A percentile compares a stretch with the other conserved stretches of the same genome.
phyloP scores from a whole-genome alignment of 2,888 invertebrate genomes.

The Eupithecia pulchellata region DNA sequence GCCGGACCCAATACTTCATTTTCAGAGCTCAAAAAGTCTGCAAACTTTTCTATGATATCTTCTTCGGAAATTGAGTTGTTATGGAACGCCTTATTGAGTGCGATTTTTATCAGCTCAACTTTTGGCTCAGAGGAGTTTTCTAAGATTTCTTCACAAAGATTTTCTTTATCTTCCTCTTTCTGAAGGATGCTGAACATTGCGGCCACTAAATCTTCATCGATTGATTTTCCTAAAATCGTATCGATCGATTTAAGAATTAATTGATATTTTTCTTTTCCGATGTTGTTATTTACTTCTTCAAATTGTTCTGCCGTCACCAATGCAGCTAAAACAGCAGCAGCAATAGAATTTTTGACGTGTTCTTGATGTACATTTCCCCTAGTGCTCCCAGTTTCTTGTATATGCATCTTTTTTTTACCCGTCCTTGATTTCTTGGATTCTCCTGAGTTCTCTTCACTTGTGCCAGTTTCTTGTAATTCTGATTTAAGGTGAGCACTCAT shows the following conservation, averaged over 20 bases:
- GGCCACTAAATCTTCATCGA: constrained; percentile 77
- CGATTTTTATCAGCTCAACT: constrained; percentile 86
- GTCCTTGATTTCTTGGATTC: constrained; percentile 65
- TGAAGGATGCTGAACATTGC: constrained; percentile 81
- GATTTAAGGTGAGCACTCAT: constrained; percentile 81
- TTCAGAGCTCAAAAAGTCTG: constrained; percentile 87
- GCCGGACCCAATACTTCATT: constrained; percentile 86
- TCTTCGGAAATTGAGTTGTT: constrained; percentile 82
- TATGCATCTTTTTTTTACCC: constrained; percentile 64
- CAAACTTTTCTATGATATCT: constrained; percentile 87
- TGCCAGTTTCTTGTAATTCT: constrained; percentile 67
- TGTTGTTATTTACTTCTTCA: constrained; percentile 80
- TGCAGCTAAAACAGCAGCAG: constrained; percentile 81
- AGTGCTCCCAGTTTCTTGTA: constrained; percentile 53
- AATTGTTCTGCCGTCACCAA: constrained; percentile 82
- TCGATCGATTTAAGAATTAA: constrained; percentile 82
- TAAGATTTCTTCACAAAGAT: constrained; percentile 78
- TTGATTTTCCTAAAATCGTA: constrained; percentile 78
- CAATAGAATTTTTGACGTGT: constrained; percentile 83
- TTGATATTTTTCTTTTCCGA: constrained; percentile 80
- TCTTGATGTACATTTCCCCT: constrained; percentile 72
- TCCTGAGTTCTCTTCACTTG: constrained; percentile 54
- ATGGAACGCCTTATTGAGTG: constrained; percentile 74
- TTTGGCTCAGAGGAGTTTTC: constrained; percentile 85
- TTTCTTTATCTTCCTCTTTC: constrained; percentile 80